Evolutionary conservation across 2,888 invertebrate species (phyloP).

Genomic region (Drosophila robusta): DNA sequence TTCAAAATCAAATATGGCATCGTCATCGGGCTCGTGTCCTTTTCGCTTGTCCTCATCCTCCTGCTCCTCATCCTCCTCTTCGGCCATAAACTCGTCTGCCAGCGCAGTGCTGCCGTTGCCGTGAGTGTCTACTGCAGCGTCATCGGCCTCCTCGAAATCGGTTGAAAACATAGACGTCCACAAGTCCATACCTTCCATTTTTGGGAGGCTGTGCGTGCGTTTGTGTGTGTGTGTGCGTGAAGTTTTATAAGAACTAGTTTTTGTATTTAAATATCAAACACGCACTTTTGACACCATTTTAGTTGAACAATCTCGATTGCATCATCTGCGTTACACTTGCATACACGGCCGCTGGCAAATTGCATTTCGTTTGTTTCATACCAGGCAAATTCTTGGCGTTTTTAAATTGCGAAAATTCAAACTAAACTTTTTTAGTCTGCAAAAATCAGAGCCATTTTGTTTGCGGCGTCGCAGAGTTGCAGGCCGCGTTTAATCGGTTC

Average conservation of each 20-base stretch:
- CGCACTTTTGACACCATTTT: constrained; percentile 25
- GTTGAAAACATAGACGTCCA: constrained; percentile 82
- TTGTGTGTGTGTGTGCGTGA: constrained; percentile 40
- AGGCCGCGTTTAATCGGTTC: constrained; percentile 35
- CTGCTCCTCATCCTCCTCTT: constrained; percentile 47
- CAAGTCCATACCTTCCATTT: constrained; percentile 80
- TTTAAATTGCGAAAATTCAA: constrained; percentile 44
- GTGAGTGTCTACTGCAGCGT: constrained; percentile 26
- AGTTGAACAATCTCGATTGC: constrained; percentile 3
- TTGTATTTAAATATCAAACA: constrained; percentile 55
- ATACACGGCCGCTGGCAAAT: constrained; percentile 12
- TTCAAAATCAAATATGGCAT: constrained; percentile 80
- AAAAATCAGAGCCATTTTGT: constrained; percentile 76
- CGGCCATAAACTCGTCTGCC: constrained; percentile 52
- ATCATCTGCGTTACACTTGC: constrained; percentile 15
- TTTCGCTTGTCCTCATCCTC: constrained; percentile 37
- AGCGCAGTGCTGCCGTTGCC: constrained; percentile 25
- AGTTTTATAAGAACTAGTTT: constrained; percentile 71
- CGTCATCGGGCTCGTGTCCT: constrained; percentile 68
- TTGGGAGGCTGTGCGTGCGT: constrained; percentile 37
- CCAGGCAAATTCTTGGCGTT: constrained; percentile 5
- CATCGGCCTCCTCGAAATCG: constrained; percentile 69
- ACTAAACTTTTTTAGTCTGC: constrained; percentile 57
- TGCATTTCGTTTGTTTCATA: constrained; percentile 27
- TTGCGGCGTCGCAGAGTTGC: constrained; percentile 64